phyloP scores from a whole-genome alignment of 2,113 vertebrate genomes.

The Lichenostomus cassidix region DNA sequence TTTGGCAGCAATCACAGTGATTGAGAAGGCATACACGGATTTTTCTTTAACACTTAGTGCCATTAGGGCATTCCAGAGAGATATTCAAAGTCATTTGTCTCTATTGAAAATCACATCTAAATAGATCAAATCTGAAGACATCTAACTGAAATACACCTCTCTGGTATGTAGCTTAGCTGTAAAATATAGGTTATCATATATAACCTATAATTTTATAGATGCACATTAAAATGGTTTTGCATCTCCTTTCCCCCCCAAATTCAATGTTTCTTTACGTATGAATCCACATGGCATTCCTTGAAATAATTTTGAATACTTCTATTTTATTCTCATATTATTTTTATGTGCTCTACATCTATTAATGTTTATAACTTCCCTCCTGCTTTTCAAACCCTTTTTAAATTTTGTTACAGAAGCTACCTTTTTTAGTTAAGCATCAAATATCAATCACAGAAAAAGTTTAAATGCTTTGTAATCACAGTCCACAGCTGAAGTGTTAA shows the following conservation, averaged over 20 bases:
- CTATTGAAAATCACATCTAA: not conserved
- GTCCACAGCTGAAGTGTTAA: not conserved
- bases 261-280: not conserved
- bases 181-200: not conserved
- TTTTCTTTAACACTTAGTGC: not conserved
- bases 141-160: not conserved
- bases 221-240: not conserved
- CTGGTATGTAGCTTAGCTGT: not conserved
- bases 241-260: accelerated
- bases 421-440: not conserved
- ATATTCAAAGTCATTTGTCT: not conserved
- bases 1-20: not conserved
- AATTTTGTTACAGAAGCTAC: not conserved
- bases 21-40: not conserved
- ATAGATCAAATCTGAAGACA: not conserved
- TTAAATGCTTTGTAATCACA: not conserved
- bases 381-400: not conserved
- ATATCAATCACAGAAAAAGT: not conserved
- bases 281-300: not conserved
- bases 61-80: not conserved
- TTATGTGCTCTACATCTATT: not conserved
- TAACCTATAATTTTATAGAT: not conserved
- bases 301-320: not conserved
- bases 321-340: not conserved
- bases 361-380: not conserved